Conservation (phyloP, 2,113 vertebrate species). For the Furnarius figulus region DNA sequence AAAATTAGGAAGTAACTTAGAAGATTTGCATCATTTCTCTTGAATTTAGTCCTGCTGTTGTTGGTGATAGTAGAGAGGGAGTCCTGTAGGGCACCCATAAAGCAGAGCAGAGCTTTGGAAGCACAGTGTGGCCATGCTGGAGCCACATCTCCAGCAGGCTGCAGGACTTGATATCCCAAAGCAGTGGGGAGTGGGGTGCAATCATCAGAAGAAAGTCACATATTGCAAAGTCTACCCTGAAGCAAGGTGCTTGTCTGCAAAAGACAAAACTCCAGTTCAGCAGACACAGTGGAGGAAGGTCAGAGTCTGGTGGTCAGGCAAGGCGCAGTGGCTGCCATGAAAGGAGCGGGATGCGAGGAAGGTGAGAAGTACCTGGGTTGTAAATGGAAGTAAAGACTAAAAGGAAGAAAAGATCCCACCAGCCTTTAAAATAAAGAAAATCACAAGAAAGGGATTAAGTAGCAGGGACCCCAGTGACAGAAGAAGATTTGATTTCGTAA, state of each 20-base stretch:
- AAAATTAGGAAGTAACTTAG: neutral
- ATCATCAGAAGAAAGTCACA: neutral
- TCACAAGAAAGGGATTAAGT: neutral
- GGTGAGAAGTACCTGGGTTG: neutral
- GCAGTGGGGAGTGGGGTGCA: neutral
- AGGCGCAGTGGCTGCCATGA: neutral
- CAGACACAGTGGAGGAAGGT: neutral
- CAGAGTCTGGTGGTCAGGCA: neutral
- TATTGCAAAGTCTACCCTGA: neutral
- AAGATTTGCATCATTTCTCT: neutral
- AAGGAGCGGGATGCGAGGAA: neutral
- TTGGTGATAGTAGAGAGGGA: neutral
- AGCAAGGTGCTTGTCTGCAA: neutral
- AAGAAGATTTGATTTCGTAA: neutral
- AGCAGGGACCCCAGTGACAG: neutral
- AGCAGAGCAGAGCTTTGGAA: neutral
- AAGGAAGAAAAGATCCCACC: neutral
- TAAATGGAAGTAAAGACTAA: neutral
- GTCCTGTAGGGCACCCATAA: neutral
- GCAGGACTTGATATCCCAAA: neutral
- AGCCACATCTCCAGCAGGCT: neutral
- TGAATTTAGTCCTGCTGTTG: neutral
- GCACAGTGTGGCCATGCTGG: accelerated
- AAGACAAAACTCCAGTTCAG: neutral
- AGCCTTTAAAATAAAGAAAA: neutral